Conservation (phyloP, 2,888 invertebrate genomes). For the Euzetes globulus region DNA sequence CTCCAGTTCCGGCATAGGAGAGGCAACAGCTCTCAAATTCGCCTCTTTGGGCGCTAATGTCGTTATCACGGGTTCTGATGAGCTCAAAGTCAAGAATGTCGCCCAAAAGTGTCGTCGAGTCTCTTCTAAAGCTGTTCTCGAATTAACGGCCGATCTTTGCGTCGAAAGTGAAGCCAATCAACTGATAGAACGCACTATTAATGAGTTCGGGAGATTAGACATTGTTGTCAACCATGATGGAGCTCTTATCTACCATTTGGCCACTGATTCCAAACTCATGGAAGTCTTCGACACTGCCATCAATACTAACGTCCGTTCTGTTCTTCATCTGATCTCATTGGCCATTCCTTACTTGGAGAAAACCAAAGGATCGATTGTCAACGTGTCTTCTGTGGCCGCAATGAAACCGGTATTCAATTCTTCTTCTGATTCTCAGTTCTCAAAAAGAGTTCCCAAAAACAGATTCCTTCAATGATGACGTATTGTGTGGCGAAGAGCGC, state of each 20-base stretch:
- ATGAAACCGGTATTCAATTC: background rate
- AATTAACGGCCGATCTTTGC: background rate
- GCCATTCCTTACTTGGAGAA: slow-evolving; percentile 20
- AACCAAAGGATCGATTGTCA: slow-evolving; percentile 20
- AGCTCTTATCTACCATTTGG: background rate
- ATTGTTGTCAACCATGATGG: slow-evolving; percentile 18
- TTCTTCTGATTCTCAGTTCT: background rate
- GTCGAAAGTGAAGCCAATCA: background rate
- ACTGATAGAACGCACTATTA: background rate
- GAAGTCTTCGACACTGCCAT: background rate
- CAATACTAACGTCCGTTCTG: background rate
- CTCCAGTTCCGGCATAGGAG: slow-evolving; percentile 1
- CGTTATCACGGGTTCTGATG: slow-evolving; percentile 7
- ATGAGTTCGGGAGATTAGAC: background rate
- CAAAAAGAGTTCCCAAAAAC: background rate
- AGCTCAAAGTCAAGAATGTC: background rate
- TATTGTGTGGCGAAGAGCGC: slow-evolving; percentile 22
- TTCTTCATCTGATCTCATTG: background rate
- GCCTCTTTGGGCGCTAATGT: background rate
- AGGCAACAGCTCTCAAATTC: background rate
- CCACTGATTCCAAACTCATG: background rate
- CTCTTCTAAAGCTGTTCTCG: background rate
- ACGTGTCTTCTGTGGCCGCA: background rate
- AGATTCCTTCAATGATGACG: background rate
- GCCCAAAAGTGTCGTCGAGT: background rate